phyloP scores from a whole-genome alignment of 1,140 invertebrate species.

The Zaprionus capensis region DNA sequence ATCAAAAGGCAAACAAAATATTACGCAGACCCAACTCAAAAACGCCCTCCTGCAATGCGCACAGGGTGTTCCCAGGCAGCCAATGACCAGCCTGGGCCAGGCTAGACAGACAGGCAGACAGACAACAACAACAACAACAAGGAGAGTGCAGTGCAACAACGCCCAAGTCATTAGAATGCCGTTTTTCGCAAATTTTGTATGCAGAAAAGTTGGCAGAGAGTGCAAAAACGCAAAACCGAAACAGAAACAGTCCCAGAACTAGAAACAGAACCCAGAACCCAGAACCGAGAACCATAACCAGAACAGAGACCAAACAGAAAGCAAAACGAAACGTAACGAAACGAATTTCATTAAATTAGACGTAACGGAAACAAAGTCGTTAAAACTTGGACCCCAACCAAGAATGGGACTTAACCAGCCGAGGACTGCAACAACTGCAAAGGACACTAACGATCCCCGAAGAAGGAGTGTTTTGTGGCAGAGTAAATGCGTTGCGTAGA shows the following conservation, averaged over 20 bases:
- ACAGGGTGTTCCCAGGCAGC: constrained; percentile 12
- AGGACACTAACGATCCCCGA: constrained; percentile 59
- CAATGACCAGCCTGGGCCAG: constrained; percentile 14
- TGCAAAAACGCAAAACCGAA: neutral
- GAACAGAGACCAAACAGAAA: constrained; percentile 64
- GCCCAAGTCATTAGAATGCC: constrained; percentile 81
- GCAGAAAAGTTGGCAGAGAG: constrained; percentile 62
- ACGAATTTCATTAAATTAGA: constrained; percentile 83
- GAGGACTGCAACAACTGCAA: constrained; percentile 18
- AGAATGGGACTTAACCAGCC: constrained; percentile 36
- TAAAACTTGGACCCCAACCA: constrained; percentile 72
- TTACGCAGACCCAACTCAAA: constrained; percentile 40
- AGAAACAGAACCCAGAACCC: neutral
- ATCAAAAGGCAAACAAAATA: constrained; percentile 77
- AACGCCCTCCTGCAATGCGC: constrained; percentile 19
- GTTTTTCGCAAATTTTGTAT: constrained; percentile 70
- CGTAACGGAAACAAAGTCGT: constrained; percentile 82
- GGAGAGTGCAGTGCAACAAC: constrained; percentile 45
- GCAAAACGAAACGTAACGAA: constrained; percentile 81
- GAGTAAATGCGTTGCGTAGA: constrained; percentile 45
- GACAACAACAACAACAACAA: constrained; percentile 27
- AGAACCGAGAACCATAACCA: constrained; percentile 33
- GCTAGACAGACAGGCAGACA: constrained; percentile 29
- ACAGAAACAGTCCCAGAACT: constrained; percentile 28
- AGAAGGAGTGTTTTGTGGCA: constrained; percentile 37